A percentile compares a stretch with the other conserved stretches of the same genome.
Conservation (phyloP, 1,140 invertebrate genomes). For the Oedothorax gibbosus region DNA sequence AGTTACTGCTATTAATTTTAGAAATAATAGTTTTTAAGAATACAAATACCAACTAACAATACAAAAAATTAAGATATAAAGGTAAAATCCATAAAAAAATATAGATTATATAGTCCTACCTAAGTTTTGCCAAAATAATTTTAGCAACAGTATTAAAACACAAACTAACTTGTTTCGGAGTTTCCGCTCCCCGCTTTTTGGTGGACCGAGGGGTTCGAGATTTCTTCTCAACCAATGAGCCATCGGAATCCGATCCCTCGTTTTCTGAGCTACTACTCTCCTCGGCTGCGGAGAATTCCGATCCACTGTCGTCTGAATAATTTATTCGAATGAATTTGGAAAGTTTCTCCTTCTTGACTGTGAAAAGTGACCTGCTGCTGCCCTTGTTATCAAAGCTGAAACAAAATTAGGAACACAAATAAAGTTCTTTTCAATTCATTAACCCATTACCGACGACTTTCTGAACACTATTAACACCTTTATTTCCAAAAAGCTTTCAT, state of each 20-base stretch:
- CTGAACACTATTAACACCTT: too few relatives aligned
- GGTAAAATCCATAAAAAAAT: neutral
- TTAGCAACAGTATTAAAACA: neutral
- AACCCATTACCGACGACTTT: too few relatives aligned
- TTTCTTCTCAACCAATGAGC: neutral
- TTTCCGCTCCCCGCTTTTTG: neutral
- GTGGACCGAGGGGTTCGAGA: neutral
- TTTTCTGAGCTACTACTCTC: neutral
- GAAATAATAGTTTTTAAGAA: too few relatives aligned
- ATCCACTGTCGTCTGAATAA: conserved; percentile 14
- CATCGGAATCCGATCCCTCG: neutral
- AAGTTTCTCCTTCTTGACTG: conserved; percentile 9
- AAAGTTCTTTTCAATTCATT: too few relatives aligned
- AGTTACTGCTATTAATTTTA: too few relatives aligned
- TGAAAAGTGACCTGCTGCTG: neutral
- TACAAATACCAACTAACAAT: too few relatives aligned
- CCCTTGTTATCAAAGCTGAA: neutral
- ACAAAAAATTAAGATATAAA: too few relatives aligned
- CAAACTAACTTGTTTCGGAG: neutral
- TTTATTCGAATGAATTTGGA: neutral
- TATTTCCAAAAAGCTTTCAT: too few relatives aligned
- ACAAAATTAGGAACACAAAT: neutral
- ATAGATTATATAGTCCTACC: neutral
- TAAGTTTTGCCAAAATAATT: neutral
- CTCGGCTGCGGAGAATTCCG: neutral